Conservation (phyloP, 92 coral and sea anemone genomes). For the Heliopora coerulea region DNA sequence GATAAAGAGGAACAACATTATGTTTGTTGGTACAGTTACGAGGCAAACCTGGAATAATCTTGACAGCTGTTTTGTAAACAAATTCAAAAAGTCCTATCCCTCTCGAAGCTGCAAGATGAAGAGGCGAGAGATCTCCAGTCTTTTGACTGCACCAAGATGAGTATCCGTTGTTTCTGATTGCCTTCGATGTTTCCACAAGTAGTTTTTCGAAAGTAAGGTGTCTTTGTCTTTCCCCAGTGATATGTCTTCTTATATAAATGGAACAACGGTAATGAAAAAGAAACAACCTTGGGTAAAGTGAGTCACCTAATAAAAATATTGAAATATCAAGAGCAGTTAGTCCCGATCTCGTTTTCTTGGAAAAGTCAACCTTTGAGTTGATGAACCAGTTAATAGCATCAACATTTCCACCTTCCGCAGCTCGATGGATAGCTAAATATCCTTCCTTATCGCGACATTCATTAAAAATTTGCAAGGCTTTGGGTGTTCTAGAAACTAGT, state of each 20-base stretch:
- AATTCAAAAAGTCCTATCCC: slow-evolving; percentile 59
- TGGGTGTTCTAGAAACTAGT: slow-evolving; percentile 28
- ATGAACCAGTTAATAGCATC: slow-evolving; percentile 45
- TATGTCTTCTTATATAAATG: too few relatives aligned
- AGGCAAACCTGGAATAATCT: slow-evolving; percentile 29
- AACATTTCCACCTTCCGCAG: slow-evolving; percentile 72
- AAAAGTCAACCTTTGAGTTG: slow-evolving; percentile 50
- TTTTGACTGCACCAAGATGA: slow-evolving; percentile 3
- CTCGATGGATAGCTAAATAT: slow-evolving; percentile 65
- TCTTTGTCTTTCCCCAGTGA: too few relatives aligned
- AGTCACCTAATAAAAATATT: too few relatives aligned
- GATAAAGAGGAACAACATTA: slow-evolving; percentile 66
- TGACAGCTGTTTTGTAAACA: not conserved
- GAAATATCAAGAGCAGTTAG: slow-evolving; percentile 49
- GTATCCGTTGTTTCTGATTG: not conserved
- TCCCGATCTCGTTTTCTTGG: slow-evolving; percentile 30
- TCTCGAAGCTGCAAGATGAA: slow-evolving; percentile 70
- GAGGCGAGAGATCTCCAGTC: slow-evolving; percentile 30
- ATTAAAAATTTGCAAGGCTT: slow-evolving; percentile 34
- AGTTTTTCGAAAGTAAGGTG: not conserved
- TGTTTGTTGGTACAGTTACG: slow-evolving; percentile 59
- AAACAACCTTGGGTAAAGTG: too few relatives aligned
- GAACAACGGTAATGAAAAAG: too few relatives aligned
- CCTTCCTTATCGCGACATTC: slow-evolving; percentile 71
- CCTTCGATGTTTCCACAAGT: not conserved